Percentiles rank a stretch among this genome's conserved stretches.
Conservation (phyloP, 1,140 invertebrate genomes). For the Dinothrombium tinctorium region DNA sequence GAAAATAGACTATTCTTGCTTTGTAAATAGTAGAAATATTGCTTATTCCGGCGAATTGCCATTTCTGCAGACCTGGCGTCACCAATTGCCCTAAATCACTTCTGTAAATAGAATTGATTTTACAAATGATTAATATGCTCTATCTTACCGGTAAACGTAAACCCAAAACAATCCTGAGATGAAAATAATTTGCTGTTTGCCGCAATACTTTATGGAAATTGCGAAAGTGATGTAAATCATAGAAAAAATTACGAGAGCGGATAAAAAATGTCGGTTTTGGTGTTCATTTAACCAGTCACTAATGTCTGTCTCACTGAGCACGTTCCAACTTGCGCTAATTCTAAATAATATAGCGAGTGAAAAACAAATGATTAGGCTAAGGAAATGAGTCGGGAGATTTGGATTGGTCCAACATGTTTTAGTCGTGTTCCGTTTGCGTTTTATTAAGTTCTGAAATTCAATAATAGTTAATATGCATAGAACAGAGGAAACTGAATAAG, state of each 20-base stretch:
- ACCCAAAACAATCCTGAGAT: constrained; percentile 6
- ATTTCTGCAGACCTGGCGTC: neutral
- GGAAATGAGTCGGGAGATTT: neutral
- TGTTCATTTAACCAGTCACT: neutral
- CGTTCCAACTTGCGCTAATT: neutral
- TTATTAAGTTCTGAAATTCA: neutral
- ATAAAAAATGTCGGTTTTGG: neutral
- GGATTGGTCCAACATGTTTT: neutral
- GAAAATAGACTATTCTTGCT: constrained; percentile 4
- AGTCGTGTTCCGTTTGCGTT: neutral
- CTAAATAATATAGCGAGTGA: neutral
- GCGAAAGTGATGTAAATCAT: neutral
- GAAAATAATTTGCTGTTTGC: constrained; percentile 6
- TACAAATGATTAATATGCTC: neutral
- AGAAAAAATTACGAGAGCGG: neutral
- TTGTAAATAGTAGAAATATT: neutral
- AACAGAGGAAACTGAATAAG: neutral
- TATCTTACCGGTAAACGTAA: constrained; percentile 8
- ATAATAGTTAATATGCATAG: too few species aligned
- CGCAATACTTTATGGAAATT: neutral
- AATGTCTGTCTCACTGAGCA: neutral
- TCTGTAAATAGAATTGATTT: neutral
- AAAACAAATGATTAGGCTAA: neutral
- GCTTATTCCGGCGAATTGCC: neutral
- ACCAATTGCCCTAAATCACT: neutral